phyloP scores from a whole-genome alignment of 2,113 vertebrate species.

The Thryonomys swinderianus region DNA sequence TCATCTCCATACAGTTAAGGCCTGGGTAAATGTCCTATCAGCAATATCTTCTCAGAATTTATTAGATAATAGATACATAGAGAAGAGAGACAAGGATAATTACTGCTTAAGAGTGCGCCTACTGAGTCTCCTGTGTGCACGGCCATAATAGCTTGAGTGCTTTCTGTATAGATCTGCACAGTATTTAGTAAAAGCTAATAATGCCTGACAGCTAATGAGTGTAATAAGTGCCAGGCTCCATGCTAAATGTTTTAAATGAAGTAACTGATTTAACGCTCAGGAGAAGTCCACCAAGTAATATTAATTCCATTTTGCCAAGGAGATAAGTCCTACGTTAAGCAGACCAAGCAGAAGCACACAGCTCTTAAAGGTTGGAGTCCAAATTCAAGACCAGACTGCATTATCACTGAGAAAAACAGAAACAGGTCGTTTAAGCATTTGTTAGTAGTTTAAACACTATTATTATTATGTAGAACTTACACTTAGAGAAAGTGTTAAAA shows the following conservation, averaged over 20 bases:
- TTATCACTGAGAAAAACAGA: constrained; percentile 47
- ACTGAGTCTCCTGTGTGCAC: not conserved
- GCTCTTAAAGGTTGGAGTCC: not conserved
- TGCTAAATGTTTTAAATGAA: not conserved
- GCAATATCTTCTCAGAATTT: constrained; percentile 6
- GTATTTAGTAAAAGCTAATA: constrained; percentile 42
- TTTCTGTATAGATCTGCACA: not conserved
- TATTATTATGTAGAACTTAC: not conserved
- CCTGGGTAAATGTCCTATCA: constrained; percentile 15
- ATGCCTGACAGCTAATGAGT: not conserved
- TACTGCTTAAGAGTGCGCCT: not conserved
- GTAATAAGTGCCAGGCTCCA: not conserved
- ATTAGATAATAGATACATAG: constrained; percentile 16
- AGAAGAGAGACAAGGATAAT: constrained; percentile 5
- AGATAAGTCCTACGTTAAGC: not conserved
- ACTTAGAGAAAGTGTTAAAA: not conserved
- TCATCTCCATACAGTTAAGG: not conserved
- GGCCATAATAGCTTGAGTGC: not conserved
- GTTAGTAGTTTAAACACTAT: not conserved
- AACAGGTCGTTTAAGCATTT: not conserved
- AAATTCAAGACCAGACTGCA: constrained; percentile 8
- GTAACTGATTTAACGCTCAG: not conserved
- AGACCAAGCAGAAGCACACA: not conserved
- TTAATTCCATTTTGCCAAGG: not conserved
- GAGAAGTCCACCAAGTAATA: not conserved